A percentile compares a stretch with the other conserved stretches of the same genome.
These are phyloP conservation scores for Intellagama lesueurii DNA, from an alignment of 2,797 vertebrate genomes.

Conservation along the genomic window DNA sequence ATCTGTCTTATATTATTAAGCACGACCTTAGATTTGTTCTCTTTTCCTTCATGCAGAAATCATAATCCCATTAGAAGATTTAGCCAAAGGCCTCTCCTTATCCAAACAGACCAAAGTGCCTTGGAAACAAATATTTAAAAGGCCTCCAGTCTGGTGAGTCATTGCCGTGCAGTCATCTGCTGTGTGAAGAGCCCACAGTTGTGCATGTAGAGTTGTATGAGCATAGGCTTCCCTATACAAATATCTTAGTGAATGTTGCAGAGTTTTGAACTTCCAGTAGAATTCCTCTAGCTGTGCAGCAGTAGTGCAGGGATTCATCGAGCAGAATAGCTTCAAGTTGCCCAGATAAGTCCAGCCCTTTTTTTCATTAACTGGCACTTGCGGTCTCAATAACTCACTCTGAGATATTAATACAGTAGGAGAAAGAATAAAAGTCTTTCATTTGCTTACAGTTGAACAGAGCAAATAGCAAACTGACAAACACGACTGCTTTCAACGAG, in stretches of 20 bases:
- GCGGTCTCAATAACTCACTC: too few species aligned
- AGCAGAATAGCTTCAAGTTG: too few species aligned
- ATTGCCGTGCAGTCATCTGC: rapidly evolving
- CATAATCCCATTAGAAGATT: constrained; percentile 84
- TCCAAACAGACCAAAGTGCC: constrained; percentile 86
- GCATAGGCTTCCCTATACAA: background rate
- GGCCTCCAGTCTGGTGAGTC: constrained; percentile 90
- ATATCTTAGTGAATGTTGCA: background rate
- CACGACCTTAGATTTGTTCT: constrained; percentile 1
- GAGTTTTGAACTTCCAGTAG: too few species aligned
- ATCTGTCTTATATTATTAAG: background rate
- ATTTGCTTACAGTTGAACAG: too few species aligned
- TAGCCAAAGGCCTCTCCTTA: constrained; percentile 80
- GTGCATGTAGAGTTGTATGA: background rate
- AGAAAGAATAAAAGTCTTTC: too few species aligned
- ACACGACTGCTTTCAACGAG: too few species aligned
- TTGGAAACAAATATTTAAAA: constrained; percentile 90
- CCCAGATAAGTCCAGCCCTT: too few species aligned
- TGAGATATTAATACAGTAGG: too few species aligned
- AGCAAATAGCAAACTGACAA: too few species aligned
- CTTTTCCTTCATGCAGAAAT: constrained; percentile 78
- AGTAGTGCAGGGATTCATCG: too few species aligned
- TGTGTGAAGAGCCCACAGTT: background rate
- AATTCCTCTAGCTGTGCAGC: too few species aligned
- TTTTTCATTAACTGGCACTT: too few species aligned